Evolutionary conservation across 2,888 invertebrate genomes (phyloP), one percentile per base, ranked within the genome.

Genomic region (Drosophila longiperda): DNA sequence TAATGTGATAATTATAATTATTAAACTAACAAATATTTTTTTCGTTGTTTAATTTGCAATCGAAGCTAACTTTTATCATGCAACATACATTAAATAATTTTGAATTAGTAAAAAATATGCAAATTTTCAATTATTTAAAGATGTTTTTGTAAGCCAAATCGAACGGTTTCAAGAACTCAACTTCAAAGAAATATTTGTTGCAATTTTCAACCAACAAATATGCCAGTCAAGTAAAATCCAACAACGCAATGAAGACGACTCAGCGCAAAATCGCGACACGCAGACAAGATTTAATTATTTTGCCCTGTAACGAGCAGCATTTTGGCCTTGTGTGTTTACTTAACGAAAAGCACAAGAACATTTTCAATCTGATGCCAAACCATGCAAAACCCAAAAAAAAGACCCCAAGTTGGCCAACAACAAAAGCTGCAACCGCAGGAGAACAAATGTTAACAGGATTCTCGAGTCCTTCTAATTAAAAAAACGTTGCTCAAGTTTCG

Each of bases 391-490:
- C 12, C 12, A 38, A 55, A 38, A 4, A 29, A 36, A n/a, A n/a
- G 38, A 45, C 40, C 49, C 36, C 40, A 58, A 63, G 32, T 26
- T 42, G 32, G 26, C 55, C 53, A 40, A 23, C n/a, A 36, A 15
- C 36, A 17, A 48, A 52, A 55, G 29, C 23, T 23, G 50, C 42
- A 60, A 66, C 73, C 73, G 60, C 73, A 75, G 58, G 48, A 32
- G 57, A 33, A 55, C 20, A 68, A 71, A 62, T 48, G 65, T 64
- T 54, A 54, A 66, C 61, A 55, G 58, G 29, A 42, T 50, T 53
- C 61, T 32, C 9, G 29, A 38, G 38, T 50, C 53, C 45, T 38
- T 50, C 48, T 77, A 73, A 79, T 73, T 76, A 81, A 80, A 79
- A 79, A 69, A 68, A 52, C 63, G 45, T 66, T 70, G n/a, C n/a